Evolutionary conservation across 1,140 invertebrate genomes (phyloP).

Genomic region (Ectropis grisescens): DNA sequence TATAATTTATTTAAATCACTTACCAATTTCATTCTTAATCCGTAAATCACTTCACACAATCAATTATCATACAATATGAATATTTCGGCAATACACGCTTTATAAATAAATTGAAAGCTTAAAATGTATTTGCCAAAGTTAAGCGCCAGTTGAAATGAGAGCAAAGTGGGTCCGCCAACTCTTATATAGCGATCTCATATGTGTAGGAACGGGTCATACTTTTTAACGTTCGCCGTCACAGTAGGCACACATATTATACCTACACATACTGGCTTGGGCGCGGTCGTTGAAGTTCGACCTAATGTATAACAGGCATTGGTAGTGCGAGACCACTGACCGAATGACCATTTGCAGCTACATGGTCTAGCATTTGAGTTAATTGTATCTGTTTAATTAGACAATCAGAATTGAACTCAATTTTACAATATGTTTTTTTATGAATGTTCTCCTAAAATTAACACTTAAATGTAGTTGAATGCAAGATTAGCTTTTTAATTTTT

Average conservation of each 20-base stretch:
- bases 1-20: slow-evolving; percentile 6
- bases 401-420: too few relatives aligned
- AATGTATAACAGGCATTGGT: not conserved
- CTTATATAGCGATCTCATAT: slow-evolving; percentile 67
- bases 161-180: slow-evolving; percentile 54
- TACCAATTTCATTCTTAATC: slow-evolving; percentile 30
- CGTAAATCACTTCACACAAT: not conserved
- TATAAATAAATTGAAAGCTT: slow-evolving; percentile 19
- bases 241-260: not conserved
- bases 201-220: slow-evolving; percentile 67
- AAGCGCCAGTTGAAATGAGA: slow-evolving; percentile 61
- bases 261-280: slow-evolving; percentile 28
- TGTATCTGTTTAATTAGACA: too few relatives aligned
- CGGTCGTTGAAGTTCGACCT: slow-evolving; percentile 19
- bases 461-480: too few relatives aligned
- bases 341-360: too few relatives aligned
- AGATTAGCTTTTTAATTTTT: too few relatives aligned
- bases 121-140: slow-evolving; percentile 57
- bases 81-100: too few relatives aligned
- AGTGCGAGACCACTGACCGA: too few relatives aligned
- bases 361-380: too few relatives aligned
- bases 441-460: too few relatives aligned
- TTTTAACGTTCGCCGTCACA: slow-evolving; percentile 61
- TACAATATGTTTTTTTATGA: too few relatives aligned
- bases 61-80: not conserved